Base-by-base conservation (phyloP, 2,797 vertebrate genomes). In the Macropus fuliginosus region DNA sequence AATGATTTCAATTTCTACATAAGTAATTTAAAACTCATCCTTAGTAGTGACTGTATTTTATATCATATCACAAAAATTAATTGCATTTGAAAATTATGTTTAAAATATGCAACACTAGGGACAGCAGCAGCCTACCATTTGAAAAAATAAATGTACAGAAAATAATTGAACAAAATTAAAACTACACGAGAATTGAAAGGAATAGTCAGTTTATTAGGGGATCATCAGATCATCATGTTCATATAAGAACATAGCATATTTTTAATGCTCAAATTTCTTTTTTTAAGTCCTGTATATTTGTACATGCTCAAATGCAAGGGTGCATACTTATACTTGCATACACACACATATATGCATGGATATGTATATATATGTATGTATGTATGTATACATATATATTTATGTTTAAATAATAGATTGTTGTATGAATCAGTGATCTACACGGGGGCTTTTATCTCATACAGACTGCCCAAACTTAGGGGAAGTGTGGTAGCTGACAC, bases 11-110 rank as follows among this genome's bases (percentile, higher is more conserved):
- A 93, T 98, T 98, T 98, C 66, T 96, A 94, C 96, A 56, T 91
- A 98, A 97, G 91, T 97, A 97, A 97, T 98, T 97, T 98, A 96
- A 98, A 98, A 95, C 34, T 54, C 66, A 97, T 98, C 97, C 92
- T 96, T 56, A 93, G 21, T 95, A 56, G 56, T 96, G 93, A 96
- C 93, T 98, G 40, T 94, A 96, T 97, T 98, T 97, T 94, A 62
- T 94, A 92, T 95, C 12, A 93, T 92, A 98, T 11, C 4, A 94
- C 18, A 95, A 93, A 92, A 97, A 98, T 97, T 97, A 96, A 74
- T 87, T 94, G 27, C 29, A 52, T 96, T 74, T 97, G 92, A 95
- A 97, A 95, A 50, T 89, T 95, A 90, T 94, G 92, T 92, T 34
- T 6, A 34, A 91, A 91, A 96, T 95, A 56, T 55, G 10, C 18